These are phyloP conservation scores for Nycticryphes semicollaris DNA, from an alignment of 2,113 vertebrate species.

Conservation along the genomic window DNA sequence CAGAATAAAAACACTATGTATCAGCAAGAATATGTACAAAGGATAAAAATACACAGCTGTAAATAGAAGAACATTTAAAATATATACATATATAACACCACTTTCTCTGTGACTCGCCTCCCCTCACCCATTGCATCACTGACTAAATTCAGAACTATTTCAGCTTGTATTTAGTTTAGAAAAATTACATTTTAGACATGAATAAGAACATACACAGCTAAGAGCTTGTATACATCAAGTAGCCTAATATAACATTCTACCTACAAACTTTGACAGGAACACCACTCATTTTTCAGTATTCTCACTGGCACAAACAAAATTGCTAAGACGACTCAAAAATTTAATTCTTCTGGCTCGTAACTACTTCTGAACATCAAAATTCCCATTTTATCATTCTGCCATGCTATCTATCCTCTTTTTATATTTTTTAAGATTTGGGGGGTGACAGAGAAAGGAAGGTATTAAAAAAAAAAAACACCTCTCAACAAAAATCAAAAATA, in stretches of 20 bases:
- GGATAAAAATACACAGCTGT: neutral
- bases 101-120: neutral
- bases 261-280: neutral
- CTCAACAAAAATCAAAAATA: too few relatives aligned
- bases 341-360: neutral
- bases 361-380: neutral
- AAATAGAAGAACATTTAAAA: neutral
- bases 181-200: neutral
- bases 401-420: neutral
- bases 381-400: too few relatives aligned
- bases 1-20: neutral
- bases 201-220: neutral
- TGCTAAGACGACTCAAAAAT: neutral
- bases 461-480: neutral
- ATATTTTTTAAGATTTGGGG: neutral
- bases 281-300: neutral
- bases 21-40: neutral
- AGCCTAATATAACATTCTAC: neutral
- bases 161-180: neutral
- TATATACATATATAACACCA: neutral
- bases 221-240: neutral
- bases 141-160: neutral
- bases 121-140: neutral
- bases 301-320: neutral
- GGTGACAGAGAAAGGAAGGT: neutral